Percentiles rank a stretch among this genome's conserved stretches.
Evolutionary conservation across 2,888 invertebrate species (phyloP).

Genomic region (Aphodius sticticus): DNA sequence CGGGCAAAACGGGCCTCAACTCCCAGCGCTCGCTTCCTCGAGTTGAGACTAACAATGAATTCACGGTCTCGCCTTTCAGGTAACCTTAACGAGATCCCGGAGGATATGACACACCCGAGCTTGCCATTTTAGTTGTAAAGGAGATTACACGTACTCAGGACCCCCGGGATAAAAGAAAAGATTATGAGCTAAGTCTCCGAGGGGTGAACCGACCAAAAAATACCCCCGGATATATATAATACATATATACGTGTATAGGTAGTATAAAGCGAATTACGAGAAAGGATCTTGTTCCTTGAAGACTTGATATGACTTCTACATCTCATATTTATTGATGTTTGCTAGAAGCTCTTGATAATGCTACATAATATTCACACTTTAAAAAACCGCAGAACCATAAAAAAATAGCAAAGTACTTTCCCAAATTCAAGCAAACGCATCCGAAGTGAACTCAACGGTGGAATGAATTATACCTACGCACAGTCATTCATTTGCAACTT

Average conservation of each 20-base stretch:
- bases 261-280: no score
- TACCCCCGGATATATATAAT: background rate
- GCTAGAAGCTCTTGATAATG: no score
- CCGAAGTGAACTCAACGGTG: no score
- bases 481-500: no score
- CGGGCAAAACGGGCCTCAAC: background rate
- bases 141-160: conserved; percentile 35
- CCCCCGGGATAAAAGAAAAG: conserved; percentile 33
- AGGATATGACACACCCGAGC: conserved; percentile 37
- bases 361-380: no score
- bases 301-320: no score
- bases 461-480: no score
- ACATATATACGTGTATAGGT: background rate
- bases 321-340: no score
- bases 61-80: conserved; percentile 38
- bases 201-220: background rate
- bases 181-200: conserved; percentile 26
- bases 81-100: conserved; percentile 38
- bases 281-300: no score
- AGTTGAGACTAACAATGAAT: conserved; percentile 36
- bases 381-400: no score
- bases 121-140: conserved; percentile 38
- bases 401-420: no score
- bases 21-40: conserved; percentile 7
- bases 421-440: no score